Conservation (phyloP, 2,797 vertebrate species). For the Potorous gilbertii region DNA sequence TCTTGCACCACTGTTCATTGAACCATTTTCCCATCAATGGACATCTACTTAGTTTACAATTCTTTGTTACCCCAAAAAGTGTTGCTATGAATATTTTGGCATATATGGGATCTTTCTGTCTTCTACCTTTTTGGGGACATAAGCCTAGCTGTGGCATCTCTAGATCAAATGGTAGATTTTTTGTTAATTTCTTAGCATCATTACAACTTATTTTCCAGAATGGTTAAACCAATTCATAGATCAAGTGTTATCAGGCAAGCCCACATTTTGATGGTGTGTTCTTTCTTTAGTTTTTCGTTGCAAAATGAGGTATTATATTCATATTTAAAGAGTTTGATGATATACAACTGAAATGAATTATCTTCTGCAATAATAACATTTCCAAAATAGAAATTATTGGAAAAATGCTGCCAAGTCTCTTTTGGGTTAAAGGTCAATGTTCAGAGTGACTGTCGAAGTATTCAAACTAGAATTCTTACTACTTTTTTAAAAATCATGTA, state of each 20-base stretch:
- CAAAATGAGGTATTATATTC: neutral
- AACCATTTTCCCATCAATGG: neutral
- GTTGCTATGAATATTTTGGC: neutral
- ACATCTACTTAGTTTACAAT: neutral
- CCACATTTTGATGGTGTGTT: neutral
- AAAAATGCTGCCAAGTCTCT: neutral
- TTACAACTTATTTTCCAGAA: neutral
- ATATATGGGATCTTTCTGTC: neutral
- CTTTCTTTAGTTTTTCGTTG: neutral
- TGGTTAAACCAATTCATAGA: neutral
- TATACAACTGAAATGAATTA: neutral
- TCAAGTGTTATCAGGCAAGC: neutral
- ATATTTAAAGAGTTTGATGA: neutral
- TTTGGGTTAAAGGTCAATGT: neutral
- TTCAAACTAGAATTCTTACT: neutral
- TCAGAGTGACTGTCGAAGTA: neutral
- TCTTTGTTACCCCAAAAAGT: constrained; percentile 5
- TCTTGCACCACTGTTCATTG: neutral
- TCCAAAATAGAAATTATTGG: neutral
- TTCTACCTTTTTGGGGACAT: neutral
- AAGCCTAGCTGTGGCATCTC: neutral
- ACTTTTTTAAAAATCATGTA: neutral
- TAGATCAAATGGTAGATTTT: neutral
- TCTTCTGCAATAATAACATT: neutral
- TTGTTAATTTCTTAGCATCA: constrained; percentile 1